Conservation (phyloP, 2,888 invertebrate species). For the Polymixis flavicincta region DNA sequence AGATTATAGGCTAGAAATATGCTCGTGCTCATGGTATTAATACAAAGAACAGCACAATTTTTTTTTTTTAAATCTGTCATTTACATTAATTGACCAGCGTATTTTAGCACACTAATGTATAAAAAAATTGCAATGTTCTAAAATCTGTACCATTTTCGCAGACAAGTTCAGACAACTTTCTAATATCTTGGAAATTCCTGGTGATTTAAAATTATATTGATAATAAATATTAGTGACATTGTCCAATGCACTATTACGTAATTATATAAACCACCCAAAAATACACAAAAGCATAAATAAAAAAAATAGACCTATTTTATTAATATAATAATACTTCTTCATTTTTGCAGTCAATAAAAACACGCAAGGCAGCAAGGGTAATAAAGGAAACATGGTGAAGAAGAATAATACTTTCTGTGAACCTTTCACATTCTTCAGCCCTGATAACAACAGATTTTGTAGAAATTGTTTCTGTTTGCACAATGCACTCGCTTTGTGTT, state of each 20-base stretch:
- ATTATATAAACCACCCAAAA: neutral
- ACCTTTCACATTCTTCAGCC: slow-evolving; percentile 52
- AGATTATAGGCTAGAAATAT: neutral
- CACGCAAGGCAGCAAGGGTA: neutral
- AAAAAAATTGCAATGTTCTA: neutral
- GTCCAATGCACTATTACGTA: neutral
- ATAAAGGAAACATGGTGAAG: neutral
- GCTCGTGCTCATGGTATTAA: neutral
- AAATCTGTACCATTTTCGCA: neutral
- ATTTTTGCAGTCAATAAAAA: neutral
- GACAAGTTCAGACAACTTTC: too few species aligned
- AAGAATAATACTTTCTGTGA: slow-evolving; percentile 27
- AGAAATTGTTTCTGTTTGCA: slow-evolving; percentile 54
- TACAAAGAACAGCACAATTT: neutral
- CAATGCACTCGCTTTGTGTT: slow-evolving; percentile 47
- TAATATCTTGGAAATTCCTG: neutral
- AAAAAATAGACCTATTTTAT: neutral
- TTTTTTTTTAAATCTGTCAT: too few species aligned
- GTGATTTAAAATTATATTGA: neutral
- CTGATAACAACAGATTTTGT: slow-evolving; percentile 46
- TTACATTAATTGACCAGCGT: neutral
- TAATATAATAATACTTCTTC: neutral
- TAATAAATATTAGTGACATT: neutral
- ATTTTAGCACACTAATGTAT: neutral
- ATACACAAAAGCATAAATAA: neutral